Conservation (phyloP, 2,113 vertebrate species). For the Furnarius figulus region DNA sequence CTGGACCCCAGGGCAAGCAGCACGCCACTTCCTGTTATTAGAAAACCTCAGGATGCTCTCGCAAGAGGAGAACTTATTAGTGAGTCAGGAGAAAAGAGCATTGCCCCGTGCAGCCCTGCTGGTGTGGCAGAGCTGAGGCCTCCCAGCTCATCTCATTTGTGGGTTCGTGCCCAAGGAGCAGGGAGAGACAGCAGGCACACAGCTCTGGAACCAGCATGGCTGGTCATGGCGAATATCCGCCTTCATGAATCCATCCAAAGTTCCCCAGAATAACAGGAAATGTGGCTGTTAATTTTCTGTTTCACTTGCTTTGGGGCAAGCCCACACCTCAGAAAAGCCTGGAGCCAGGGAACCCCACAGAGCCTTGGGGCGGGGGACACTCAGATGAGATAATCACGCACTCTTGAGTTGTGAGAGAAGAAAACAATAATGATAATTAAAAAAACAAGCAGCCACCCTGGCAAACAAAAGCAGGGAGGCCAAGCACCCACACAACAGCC, state of each 20-base stretch:
- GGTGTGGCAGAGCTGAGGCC: accelerated
- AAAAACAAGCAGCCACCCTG: background rate
- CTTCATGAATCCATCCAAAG: background rate
- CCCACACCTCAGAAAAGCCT: accelerated
- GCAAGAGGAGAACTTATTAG: background rate
- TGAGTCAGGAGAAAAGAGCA: background rate
- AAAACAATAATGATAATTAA: background rate
- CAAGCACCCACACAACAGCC: background rate
- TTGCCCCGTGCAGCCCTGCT: accelerated
- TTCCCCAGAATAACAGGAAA: slow-evolving; percentile 23
- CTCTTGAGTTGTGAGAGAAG: background rate
- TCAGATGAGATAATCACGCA: background rate
- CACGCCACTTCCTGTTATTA: background rate
- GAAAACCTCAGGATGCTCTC: slow-evolving; percentile 1
- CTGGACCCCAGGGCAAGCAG: background rate
- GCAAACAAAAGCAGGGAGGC: background rate
- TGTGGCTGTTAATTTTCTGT: background rate
- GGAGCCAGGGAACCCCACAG: background rate
- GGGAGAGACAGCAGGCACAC: background rate
- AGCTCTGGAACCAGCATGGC: accelerated
- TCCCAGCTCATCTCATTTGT: background rate
- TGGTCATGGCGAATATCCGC: accelerated
- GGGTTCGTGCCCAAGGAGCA: background rate
- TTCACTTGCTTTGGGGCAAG: background rate
- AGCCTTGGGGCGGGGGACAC: background rate